Base-by-base conservation (phyloP, 1,140 invertebrate genomes). In the Glossosoma conforme region DNA sequence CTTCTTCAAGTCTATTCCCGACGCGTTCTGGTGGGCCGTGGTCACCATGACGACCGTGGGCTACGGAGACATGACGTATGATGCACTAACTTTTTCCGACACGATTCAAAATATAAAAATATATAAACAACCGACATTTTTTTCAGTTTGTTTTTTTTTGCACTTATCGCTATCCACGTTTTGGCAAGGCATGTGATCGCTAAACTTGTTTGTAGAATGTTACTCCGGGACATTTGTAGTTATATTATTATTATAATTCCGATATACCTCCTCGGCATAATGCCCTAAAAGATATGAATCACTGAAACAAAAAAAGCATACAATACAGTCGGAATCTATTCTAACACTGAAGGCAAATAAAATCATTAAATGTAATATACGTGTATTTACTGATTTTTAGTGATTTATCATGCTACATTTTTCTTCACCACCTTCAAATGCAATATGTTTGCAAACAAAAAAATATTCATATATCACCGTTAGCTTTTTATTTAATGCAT, bases 51-150 rank as follows among this genome's bases (percentile, higher is more conserved):
- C 94, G 76, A 98, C 95, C 77, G 95, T 98, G 76, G 96, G 96
- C 78, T 99, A 99, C 85, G 97, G 97, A 81, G 97, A 99, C 81
- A 98, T 98, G 94, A 93, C 89, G 89, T 91, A 91, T 87, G 88
- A 52, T 54, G 48, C 48, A 43, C 48, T 43, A 43, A 28, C 36
- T 38, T 38, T 17, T 38, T 38, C 36, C 13, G 18, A 38, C 36
- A 38, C 36, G 17, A 38, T 15, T 33, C 32, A 33, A 33, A 3
- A 33, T 13, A 33, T n/a, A n/a, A n/a, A n/a, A 8, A n/a, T 9
- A 30, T 30, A 9, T 30, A n/a, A 6, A n/a, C 6, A 37, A 37
- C 8, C 15, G n/a, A 37, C 11, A 37, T 17, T 37, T 8, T 13
- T 37, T 37, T 37, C 15, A 9, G 6, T 37, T n/a, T 13, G 5